Percentiles rank a stretch among this genome's conserved stretches.
Conservation (phyloP, 2,113 vertebrate species). For the Gobio gobio region DNA sequence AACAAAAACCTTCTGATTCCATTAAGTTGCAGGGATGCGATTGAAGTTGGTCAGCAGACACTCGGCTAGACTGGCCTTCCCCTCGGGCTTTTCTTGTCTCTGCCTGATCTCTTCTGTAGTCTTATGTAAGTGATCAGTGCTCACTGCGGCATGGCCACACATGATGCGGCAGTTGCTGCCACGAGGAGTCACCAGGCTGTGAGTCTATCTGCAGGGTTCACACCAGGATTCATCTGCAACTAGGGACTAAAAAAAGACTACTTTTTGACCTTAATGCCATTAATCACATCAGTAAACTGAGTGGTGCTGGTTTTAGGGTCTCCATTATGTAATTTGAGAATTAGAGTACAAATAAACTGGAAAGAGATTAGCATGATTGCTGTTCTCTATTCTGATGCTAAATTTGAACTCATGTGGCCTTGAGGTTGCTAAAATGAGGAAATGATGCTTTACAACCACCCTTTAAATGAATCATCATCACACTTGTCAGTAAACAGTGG, state of each 20-base stretch:
- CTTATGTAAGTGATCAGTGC: slow-evolving; percentile 43
- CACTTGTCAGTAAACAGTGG: background rate
- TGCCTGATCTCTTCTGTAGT: slow-evolving; percentile 18
- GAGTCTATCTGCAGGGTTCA: slow-evolving; percentile 3
- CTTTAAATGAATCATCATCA: slow-evolving; percentile 13
- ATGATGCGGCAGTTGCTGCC: slow-evolving; percentile 21
- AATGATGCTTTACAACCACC: background rate
- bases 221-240: background rate
- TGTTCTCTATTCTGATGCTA: slow-evolving; percentile 2
- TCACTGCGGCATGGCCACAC: slow-evolving; percentile 42
- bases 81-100: slow-evolving; percentile 23
- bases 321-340: background rate
- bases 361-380: background rate
- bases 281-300: background rate
- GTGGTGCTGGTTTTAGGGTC: background rate
- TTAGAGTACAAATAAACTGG: background rate
- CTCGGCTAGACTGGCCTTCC: slow-evolving; percentile 16
- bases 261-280: background rate
- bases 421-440: slow-evolving; percentile 23
- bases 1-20: background rate
- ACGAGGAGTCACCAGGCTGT: slow-evolving; percentile 6
- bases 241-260: background rate
- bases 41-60: slow-evolving; percentile 41
- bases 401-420: background rate
- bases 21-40: background rate